Conservation (phyloP, 2,888 invertebrate genomes). For the Seira ritae region DNA sequence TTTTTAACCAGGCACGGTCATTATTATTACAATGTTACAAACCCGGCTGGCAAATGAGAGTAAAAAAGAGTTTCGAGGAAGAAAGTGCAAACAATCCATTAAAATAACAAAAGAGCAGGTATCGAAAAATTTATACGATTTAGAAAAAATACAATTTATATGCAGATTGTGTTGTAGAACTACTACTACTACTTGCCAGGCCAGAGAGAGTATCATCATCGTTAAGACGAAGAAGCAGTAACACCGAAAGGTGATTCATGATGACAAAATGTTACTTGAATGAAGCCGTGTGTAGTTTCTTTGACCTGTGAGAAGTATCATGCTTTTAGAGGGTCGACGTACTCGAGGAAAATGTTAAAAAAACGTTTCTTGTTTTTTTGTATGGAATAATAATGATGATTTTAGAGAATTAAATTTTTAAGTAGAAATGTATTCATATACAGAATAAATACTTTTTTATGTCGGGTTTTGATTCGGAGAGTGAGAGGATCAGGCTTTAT, state of each 20-base stretch:
- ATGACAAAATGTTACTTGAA: conserved; percentile 63
- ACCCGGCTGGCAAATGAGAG: background rate
- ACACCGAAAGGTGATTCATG: conserved; percentile 53
- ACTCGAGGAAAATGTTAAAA: conserved; percentile 27
- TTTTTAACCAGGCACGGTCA: conserved; percentile 22
- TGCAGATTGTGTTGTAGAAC: conserved; percentile 42
- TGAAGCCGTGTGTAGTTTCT: conserved; percentile 56
- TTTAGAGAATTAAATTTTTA: conserved; percentile 16
- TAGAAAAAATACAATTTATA: conserved; percentile 30
- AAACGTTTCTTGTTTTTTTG: conserved; percentile 16
- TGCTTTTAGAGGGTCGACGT: conserved; percentile 50
- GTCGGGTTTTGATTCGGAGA: conserved; percentile 22
- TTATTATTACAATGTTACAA: conserved; percentile 5
- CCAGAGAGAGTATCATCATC: too few species aligned
- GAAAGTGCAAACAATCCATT: conserved; percentile 55
- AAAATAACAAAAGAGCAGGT: conserved; percentile 13
- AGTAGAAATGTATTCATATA: background rate
- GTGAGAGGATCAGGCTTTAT: background rate
- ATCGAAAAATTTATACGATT: background rate
- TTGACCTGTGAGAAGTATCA: conserved; percentile 46
- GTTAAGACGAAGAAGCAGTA: background rate
- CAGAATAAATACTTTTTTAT: conserved; percentile 27
- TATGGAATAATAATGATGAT: conserved; percentile 11
- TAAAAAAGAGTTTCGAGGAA: conserved; percentile 29
- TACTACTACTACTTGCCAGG: background rate